phyloP scores from a whole-genome alignment of 2,113 vertebrate species.

The Crotalus helleri region DNA sequence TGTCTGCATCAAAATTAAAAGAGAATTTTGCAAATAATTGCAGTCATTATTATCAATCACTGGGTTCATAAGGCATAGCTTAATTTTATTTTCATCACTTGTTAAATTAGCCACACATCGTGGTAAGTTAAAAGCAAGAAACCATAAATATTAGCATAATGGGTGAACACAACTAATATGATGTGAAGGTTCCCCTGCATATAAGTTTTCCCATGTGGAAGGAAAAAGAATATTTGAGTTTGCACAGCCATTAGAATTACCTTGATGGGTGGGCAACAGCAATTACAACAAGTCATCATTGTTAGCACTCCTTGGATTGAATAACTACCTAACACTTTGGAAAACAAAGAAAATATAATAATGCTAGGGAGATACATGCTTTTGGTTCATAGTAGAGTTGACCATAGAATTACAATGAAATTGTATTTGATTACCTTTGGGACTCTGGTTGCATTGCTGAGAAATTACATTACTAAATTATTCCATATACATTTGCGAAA shows the following conservation, averaged over 20 bases:
- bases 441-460: background rate
- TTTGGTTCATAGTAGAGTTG: background rate
- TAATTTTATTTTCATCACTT: background rate
- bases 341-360: background rate
- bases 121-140: background rate
- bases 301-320: background rate
- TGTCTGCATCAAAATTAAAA: background rate
- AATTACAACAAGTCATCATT: background rate
- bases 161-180: background rate
- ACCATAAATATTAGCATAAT: background rate
- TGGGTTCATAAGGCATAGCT: background rate
- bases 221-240: background rate
- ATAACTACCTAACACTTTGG: background rate
- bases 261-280: background rate
- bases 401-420: background rate
- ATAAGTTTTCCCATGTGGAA: background rate
- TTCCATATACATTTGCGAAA: background rate
- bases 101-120: background rate
- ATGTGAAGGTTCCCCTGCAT: background rate
- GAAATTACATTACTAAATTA: constrained; percentile 1
- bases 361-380: background rate
- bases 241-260: background rate
- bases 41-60: background rate
- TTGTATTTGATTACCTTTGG: background rate
- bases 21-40: background rate